Base-by-base conservation (phyloP, 2,888 invertebrate species). In the Baronia brevicornis region DNA sequence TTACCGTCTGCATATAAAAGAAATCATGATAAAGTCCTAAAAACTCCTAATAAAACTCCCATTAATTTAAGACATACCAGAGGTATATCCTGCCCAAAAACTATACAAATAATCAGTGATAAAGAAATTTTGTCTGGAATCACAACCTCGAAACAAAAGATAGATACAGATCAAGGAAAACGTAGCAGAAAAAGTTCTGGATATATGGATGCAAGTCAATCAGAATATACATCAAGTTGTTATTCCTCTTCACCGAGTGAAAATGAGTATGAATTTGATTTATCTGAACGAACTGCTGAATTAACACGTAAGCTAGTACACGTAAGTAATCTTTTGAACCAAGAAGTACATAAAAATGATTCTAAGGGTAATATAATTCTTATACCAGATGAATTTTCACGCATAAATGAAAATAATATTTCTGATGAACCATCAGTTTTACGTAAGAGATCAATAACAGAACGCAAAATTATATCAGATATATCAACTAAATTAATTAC, bases 61-160 rank as follows among this genome's bases (percentile, higher is more conserved):
- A 56, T 64, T 4, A 71, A 66, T 13, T 57, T 75, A 6, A 64
- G 74, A 43, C 64, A 68, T 9, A 50, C 51, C 12, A 61, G 82
- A 51, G 80, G 80, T 42, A 78, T 73, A 49, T 86, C 73, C 12
- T 87, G 72, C 63, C 86, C 67, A 39, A 88, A 84, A 75, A 86
- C 73, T 3, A 85, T 85, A 41, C 79, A 85, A 50, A 84, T 84
- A 30, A 79, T 85, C 22, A 77, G 82, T 32, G 74, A 84, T 38
- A 72, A 58, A 43, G 87, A 87, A 63, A 72, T 87, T 38, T 59
- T 88, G 27, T 79, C 85, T 35, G 84, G 86, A 35, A 73, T 88
- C 44, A 54, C n/a, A n/a, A n/a, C 65, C 6, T 64, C 68, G 37
- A 80, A 75, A 11, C 70, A 78, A 41, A 64, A 64, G 43, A 45